phyloP scores from a whole-genome alignment of 1,140 invertebrate genomes.

The Arctopsyche grandis region DNA sequence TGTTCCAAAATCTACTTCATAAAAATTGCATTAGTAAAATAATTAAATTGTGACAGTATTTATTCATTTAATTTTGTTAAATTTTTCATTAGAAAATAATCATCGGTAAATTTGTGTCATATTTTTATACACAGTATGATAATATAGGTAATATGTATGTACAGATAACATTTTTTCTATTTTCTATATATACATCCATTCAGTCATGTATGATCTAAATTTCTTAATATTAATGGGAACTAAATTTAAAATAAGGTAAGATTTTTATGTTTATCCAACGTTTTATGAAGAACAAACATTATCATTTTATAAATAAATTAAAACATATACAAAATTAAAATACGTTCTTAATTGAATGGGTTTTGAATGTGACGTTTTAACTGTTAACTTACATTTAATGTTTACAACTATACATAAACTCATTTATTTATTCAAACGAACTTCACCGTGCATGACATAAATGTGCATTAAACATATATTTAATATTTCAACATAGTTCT shows the following conservation, averaged over 20 bases:
- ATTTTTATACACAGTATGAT: background rate
- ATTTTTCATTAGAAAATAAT: background rate
- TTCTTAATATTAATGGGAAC: too few relatives aligned
- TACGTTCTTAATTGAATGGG: background rate
- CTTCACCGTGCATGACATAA: constrained; percentile 42
- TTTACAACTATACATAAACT: constrained; percentile 12
- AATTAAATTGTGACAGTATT: background rate
- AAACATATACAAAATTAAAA: background rate
- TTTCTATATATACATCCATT: constrained; percentile 31
- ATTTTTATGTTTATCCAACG: too few relatives aligned
- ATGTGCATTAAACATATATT: constrained; percentile 18
- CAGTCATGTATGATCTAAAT: background rate
- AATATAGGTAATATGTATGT: constrained; percentile 2
- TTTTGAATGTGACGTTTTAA: too few relatives aligned
- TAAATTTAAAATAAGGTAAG: background rate
- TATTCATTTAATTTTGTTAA: too few relatives aligned
- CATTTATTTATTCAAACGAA: constrained; percentile 34
- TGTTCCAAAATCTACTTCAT: background rate
- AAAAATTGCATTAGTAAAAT: constrained; percentile 10
- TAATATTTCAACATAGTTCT: background rate
- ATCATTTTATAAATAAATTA: background rate
- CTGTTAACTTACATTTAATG: background rate
- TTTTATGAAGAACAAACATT: background rate
- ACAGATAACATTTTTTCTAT: constrained; percentile 9
- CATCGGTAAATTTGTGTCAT: background rate